Evolutionary conservation across 2,113 vertebrate species (phyloP).

Genomic region (human): DNA sequence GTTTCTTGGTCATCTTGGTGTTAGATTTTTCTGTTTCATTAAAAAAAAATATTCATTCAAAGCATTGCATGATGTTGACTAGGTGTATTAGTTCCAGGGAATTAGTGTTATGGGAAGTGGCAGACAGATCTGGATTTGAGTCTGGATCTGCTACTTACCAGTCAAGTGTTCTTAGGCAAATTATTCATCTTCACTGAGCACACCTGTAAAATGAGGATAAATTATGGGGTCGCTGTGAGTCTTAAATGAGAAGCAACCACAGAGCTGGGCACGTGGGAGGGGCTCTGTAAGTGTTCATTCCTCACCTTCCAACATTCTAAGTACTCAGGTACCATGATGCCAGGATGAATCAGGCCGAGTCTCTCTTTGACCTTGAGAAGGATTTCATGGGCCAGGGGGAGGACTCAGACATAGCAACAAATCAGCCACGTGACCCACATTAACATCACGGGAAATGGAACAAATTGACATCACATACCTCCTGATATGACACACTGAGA

Average conservation of each 20-base stretch:
- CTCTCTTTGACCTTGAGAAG: not conserved
- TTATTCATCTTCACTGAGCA: not conserved
- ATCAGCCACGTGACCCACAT: not conserved
- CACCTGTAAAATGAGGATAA: not conserved
- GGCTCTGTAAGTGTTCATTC: not conserved
- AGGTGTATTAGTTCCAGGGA: not conserved
- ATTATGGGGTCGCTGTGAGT: not conserved
- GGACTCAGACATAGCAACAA: not conserved
- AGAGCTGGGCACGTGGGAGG: not conserved
- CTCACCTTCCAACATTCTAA: not conserved
- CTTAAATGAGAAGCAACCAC: not conserved
- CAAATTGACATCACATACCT: not conserved
- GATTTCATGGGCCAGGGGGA: not conserved
- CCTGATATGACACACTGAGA: not conserved
- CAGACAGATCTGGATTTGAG: not conserved
- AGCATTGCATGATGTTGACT: not conserved
- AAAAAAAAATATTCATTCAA: not conserved
- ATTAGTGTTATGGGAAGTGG: not conserved
- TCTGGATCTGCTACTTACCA: slow-evolving; percentile 13
- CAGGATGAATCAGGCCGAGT: not conserved
- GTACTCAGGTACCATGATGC: not conserved
- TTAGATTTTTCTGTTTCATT: not conserved
- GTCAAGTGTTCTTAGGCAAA: not conserved
- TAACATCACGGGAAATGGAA: not conserved
- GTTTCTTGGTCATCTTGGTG: not conserved